A percentile compares a stretch with the other conserved stretches of the same genome.
These are phyloP conservation scores for Embidobia sp. DNA, from an alignment of 2,888 invertebrate genomes.

Conservation along the genomic window DNA sequence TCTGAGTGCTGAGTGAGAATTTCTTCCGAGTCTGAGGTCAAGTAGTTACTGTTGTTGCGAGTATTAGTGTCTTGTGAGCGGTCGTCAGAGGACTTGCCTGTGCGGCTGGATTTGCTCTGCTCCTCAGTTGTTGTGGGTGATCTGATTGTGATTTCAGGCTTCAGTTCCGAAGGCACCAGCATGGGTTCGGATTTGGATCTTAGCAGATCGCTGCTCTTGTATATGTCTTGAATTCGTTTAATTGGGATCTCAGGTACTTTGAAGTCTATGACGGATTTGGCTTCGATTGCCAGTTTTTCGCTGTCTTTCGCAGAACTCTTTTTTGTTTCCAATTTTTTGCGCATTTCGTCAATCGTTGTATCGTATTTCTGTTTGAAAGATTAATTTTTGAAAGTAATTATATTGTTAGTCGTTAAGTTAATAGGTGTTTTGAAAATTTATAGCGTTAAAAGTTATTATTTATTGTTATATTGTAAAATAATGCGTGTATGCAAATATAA, in stretches of 20 bases:
- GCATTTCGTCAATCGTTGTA: conserved; percentile 79
- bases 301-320: conserved; percentile 72
- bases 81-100: conserved; percentile 36
- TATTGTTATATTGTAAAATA: no score
- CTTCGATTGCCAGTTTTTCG: conserved; percentile 78
- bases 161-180: conserved; percentile 67
- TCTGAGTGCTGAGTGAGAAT: conserved; percentile 59
- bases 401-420: no score
- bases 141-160: conserved; percentile 17
- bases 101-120: conserved; percentile 36
- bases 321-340: conserved; percentile 77
- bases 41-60: conserved; percentile 37
- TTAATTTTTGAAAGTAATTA: neutral
- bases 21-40: conserved; percentile 65
- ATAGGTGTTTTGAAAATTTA: no score
- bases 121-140: conserved; percentile 15
- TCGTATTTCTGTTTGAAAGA: conserved; percentile 76
- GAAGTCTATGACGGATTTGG: conserved; percentile 76
- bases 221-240: conserved; percentile 78
- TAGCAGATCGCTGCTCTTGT: conserved; percentile 75
- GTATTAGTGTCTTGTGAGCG: conserved; percentile 13
- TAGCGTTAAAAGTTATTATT: no score
- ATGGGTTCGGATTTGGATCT: conserved; percentile 78
- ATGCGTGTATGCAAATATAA: no score
- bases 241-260: conserved; percentile 80